Conservation (phyloP, 2,888 invertebrate species). For the Machimus rusticus region DNA sequence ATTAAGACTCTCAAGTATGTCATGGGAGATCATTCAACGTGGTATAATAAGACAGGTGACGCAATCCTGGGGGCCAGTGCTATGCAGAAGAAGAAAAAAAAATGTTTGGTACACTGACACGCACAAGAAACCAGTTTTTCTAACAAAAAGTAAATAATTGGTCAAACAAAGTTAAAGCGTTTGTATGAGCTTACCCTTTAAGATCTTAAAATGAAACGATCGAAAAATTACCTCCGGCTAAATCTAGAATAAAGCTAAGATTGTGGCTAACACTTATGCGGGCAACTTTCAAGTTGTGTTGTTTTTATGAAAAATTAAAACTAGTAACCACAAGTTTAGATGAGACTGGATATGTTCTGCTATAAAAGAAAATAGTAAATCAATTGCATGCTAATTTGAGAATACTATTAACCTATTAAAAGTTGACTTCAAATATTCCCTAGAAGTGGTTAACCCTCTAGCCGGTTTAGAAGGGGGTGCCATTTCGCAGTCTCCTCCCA, state of each 20-base stretch:
- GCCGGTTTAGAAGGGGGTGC: not conserved
- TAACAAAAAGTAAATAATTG: not conserved
- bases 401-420: not conserved
- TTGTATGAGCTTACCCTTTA: not conserved
- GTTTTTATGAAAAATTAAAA: not conserved
- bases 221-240: not conserved
- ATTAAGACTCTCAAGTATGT: not conserved
- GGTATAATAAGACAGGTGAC: not conserved
- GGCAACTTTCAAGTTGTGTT: not conserved
- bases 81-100: not conserved
- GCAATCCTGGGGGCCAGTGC: not conserved
- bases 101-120: not conserved
- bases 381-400: not conserved
- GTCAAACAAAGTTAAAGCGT: not conserved
- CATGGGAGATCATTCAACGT: not conserved
- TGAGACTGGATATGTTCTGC: not conserved
- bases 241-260: not conserved
- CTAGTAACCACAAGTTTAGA: not conserved
- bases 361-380: not conserved
- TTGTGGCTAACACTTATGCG: not conserved
- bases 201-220: not conserved
- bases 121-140: not conserved
- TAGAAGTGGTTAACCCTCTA: not conserved
- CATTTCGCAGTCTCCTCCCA: not conserved
- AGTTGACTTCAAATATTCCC: not conserved